Conservation (phyloP, 2,113 vertebrate genomes). For the Hystrix cristata region DNA sequence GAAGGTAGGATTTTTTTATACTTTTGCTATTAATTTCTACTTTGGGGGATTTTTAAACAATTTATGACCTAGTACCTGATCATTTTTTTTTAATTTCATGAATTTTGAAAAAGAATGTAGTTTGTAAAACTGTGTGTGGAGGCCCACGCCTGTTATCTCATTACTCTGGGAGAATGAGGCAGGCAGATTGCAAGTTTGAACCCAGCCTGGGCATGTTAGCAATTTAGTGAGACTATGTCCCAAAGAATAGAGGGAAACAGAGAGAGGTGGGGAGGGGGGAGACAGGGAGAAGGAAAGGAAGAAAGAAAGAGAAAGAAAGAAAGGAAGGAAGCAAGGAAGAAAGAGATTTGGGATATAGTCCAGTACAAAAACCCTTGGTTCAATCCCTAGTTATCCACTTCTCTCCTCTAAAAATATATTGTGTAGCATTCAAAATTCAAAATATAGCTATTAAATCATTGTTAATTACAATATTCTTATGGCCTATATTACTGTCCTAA, state of each 20-base stretch:
- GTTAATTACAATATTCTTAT: not conserved
- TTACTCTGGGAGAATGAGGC: too few species aligned
- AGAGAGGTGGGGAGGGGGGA: too few species aligned
- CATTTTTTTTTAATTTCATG: not conserved
- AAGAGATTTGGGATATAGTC: not conserved
- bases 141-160: too few species aligned
- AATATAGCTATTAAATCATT: not conserved
- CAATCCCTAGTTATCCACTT: not conserved
- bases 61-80: not conserved
- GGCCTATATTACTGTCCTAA: not conserved
- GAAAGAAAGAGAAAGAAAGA: too few species aligned
- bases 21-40: conserved; percentile 1
- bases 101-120: not conserved
- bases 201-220: too few species aligned
- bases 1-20: conserved; percentile 7
- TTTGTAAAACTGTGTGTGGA: not conserved
- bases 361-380: not conserved
- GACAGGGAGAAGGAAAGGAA: too few species aligned
- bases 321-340: not conserved
- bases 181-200: too few species aligned
- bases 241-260: not conserved
- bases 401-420: not conserved
- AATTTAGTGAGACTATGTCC: not conserved
- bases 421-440: conserved; percentile 17
- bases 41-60: not conserved